phyloP scores from a whole-genome alignment of 2,888 invertebrate genomes.

The Agrochola macilenta region DNA sequence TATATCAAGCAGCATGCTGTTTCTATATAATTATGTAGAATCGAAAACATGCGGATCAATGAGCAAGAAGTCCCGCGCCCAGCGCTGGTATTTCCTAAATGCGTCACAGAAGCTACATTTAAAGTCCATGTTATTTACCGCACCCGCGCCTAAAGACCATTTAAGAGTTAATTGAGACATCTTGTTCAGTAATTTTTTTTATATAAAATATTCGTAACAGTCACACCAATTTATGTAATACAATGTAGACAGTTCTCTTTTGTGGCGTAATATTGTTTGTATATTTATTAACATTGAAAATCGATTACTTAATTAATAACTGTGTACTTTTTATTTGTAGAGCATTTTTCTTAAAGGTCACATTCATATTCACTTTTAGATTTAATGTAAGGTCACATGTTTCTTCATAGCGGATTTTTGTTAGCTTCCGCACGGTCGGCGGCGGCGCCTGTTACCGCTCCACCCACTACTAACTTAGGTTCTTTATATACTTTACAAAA shows the following conservation, averaged over 20 bases:
- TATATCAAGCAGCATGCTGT: neutral
- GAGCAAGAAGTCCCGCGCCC: slow-evolving; percentile 7
- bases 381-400: slow-evolving; percentile 69
- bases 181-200: slow-evolving; percentile 7
- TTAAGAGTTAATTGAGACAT: slow-evolving; percentile 30
- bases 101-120: slow-evolving; percentile 33
- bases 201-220: slow-evolving; percentile 8
- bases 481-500: neutral
- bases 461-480: slow-evolving; percentile 42
- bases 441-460: slow-evolving; percentile 49
- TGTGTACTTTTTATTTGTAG: slow-evolving; percentile 51
- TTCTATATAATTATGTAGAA: neutral
- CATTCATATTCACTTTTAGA: slow-evolving; percentile 67
- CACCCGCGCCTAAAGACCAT: slow-evolving; percentile 2
- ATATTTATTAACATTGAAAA: slow-evolving; percentile 41
- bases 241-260: neutral
- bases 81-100: slow-evolving; percentile 33
- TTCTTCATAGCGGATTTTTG: slow-evolving; percentile 72
- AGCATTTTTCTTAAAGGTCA: slow-evolving; percentile 64
- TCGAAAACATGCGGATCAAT: neutral
- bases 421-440: slow-evolving; percentile 69
- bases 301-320: slow-evolving; percentile 45
- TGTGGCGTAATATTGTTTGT: neutral
- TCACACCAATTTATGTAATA: neutral
- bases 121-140: slow-evolving; percentile 14